These are phyloP conservation scores for Anguilla obscura DNA, from an alignment of 2,797 vertebrate species.

Conservation along the genomic window DNA sequence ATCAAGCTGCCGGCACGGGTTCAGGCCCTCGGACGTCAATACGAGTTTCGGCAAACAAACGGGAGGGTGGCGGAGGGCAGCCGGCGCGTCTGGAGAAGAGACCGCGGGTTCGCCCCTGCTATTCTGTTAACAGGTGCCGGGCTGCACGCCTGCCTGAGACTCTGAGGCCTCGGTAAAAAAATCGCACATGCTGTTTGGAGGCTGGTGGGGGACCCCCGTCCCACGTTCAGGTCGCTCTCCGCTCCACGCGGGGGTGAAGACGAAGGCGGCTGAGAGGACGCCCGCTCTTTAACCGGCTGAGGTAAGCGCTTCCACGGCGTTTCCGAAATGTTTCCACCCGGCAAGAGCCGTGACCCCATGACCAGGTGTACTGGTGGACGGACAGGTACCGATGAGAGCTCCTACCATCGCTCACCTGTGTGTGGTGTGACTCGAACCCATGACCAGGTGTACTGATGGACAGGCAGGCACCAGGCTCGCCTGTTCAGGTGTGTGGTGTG, in stretches of 20 bases:
- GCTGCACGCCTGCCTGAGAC: not conserved
- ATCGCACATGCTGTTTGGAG: not conserved
- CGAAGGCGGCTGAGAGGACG: not conserved
- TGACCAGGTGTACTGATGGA: too few species aligned
- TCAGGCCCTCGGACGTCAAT: not conserved
- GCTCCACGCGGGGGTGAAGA: too few species aligned
- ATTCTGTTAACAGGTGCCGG: not conserved
- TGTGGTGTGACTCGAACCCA: too few species aligned
- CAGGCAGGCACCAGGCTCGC: too few species aligned
- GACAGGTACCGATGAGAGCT: too few species aligned
- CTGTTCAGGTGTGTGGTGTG: too few species aligned
- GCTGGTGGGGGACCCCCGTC: not conserved
- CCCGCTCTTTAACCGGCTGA: not conserved
- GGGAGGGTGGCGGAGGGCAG: not conserved
- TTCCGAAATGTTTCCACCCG: not conserved
- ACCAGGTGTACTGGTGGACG: too few species aligned
- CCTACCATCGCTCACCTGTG: too few species aligned
- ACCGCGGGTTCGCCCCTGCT: not conserved
- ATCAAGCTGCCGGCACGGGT: not conserved
- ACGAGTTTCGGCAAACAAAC: not conserved
- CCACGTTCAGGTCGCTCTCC: too few species aligned
- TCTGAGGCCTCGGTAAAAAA: not conserved
- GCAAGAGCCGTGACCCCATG: not conserved
- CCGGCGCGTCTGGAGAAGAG: not conserved
- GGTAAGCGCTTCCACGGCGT: not conserved